Conservation (phyloP, 1,140 invertebrate species). For the Notospermus geniculatus region DNA sequence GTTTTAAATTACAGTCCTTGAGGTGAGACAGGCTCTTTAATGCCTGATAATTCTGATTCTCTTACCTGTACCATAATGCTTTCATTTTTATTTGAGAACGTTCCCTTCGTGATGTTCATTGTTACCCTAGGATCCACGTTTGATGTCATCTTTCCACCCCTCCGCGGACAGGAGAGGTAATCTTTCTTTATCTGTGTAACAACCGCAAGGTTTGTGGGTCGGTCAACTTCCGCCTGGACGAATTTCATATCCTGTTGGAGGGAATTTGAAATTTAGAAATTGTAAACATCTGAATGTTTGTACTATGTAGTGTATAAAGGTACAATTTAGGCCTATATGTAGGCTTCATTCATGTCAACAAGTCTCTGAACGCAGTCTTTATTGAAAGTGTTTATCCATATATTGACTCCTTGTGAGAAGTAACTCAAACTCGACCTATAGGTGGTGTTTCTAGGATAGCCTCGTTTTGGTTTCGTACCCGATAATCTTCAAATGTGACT, state of each 20-base stretch:
- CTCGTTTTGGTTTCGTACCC: slow-evolving; percentile 25
- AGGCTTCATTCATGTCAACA: no score
- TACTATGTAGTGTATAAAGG: no score
- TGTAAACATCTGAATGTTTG: no score
- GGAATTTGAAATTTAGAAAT: no score
- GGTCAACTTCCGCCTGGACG: slow-evolving; percentile 40
- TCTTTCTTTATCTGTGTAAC: slow-evolving; percentile 48
- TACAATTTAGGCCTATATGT: no score
- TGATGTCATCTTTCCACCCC: slow-evolving; percentile 36
- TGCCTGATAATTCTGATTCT: background rate
- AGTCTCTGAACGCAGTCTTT: background rate
- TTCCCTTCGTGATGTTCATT: slow-evolving; percentile 32
- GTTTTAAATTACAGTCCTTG: no score
- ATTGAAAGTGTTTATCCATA: no score
- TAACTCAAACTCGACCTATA: no score
- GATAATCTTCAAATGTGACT: slow-evolving; percentile 37
- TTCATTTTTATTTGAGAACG: slow-evolving; percentile 34
- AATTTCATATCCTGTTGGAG: slow-evolving; percentile 45
- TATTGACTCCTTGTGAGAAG: no score
- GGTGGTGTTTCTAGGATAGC: background rate
- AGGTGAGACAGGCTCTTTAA: no score
- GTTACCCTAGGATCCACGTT: slow-evolving; percentile 45
- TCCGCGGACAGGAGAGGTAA: slow-evolving; percentile 36
- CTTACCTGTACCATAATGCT: slow-evolving; percentile 44
- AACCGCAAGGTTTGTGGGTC: slow-evolving; percentile 36